These are phyloP conservation scores for Sclerurus mexicanus DNA, from an alignment of 2,113 vertebrate genomes.

Conservation along the genomic window DNA sequence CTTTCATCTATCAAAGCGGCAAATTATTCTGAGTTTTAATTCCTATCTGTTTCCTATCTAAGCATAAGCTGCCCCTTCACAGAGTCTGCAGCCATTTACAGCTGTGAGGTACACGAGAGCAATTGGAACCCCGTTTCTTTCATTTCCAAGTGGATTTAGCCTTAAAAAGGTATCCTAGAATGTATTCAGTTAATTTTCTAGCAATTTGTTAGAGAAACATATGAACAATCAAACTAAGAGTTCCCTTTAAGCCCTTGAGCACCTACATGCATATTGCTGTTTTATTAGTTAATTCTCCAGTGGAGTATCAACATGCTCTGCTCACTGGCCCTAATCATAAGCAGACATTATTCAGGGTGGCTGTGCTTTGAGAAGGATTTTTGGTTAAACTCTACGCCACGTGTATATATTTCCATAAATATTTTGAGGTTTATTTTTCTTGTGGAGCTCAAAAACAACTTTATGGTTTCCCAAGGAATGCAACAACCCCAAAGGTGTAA, in stretches of 20 bases:
- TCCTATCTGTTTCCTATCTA: background rate
- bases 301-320: background rate
- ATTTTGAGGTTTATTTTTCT: background rate
- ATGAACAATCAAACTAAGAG: background rate
- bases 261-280: background rate
- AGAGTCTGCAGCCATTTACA: background rate
- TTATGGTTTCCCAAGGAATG: background rate
- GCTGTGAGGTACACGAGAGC: background rate
- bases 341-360: background rate
- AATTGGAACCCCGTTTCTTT: background rate
- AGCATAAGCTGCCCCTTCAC: background rate
- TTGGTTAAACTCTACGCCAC: background rate
- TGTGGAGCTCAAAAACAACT: background rate
- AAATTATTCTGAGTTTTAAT: background rate
- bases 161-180: background rate
- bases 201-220: background rate
- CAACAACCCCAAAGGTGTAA: background rate
- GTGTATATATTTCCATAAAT: background rate
- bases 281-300: background rate
- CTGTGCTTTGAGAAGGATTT: background rate
- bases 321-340: background rate
- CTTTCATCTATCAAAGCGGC: background rate
- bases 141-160: background rate
- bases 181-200: background rate
- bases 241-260: background rate